phyloP scores from a whole-genome alignment of 2,888 invertebrate genomes.

The Saturnia japonica region DNA sequence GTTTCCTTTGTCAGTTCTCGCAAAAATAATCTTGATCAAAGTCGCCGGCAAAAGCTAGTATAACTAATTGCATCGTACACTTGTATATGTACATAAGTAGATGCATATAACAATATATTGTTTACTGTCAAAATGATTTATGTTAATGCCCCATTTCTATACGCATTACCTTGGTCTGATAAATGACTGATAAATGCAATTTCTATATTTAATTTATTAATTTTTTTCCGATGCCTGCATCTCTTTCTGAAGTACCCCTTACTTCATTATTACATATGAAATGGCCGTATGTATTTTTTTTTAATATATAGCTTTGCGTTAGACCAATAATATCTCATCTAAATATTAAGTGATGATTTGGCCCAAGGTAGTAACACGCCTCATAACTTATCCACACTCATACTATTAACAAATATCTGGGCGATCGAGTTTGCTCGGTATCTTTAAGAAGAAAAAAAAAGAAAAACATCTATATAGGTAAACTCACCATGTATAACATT shows the following conservation, averaged over 20 bases:
- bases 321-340: neutral
- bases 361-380: no score
- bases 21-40: no score
- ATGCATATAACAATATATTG: constrained; percentile 2
- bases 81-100: neutral
- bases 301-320: neutral
- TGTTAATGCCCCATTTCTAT: constrained; percentile 1
- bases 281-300: neutral
- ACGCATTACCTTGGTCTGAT: constrained; percentile 10
- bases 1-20: no score
- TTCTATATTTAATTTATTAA: neutral
- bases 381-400: no score
- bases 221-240: neutral
- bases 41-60: neutral
- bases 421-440: no score
- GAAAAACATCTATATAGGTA: no score
- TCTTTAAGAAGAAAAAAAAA: no score
- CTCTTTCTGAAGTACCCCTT: neutral
- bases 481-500: no score
- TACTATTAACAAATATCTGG: no score
- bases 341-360: no score
- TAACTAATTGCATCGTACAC: neutral
- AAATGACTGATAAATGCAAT: neutral
- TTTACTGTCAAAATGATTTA: constrained; percentile 11
- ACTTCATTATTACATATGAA: neutral